Base-by-base conservation (phyloP, 2,113 vertebrate species). In the Proterorhinus semilunaris region DNA sequence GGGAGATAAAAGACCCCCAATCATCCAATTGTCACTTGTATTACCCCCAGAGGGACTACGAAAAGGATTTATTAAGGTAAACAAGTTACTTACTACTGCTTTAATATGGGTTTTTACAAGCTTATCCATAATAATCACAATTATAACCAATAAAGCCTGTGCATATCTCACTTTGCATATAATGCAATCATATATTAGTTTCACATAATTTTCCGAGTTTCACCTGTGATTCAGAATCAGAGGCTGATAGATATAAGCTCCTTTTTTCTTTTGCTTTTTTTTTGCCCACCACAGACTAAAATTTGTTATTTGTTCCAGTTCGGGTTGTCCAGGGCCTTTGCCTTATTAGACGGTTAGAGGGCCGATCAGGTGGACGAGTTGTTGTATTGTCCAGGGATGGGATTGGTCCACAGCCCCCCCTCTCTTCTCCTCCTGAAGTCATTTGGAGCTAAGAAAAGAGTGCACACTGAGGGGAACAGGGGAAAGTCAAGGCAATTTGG, bases 401-500 rank as follows among this genome's bases (percentile, higher is more conserved):
- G 66, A 73, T 71, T 57, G 15, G 68, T 46, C 61, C 74, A 68
- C 43, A 43, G 65, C 63, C 51, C 64, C 68, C 62, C 59, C 49
- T 43, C 27, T 65, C 76, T 44, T 65, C 71, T 70, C 79, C 69
- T 70, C 76, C 72, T 69, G 68, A 75, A 73, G 78, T 83, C 50
- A 81, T 81, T 84, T 84, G 72, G 54, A 72, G 50, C 54, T 48
- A 58, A 68, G 65, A 79, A 36, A 65, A 54, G 44, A 27, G 65
- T 54, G 57, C 54, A 70, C 73, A 72, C 55, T 69, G 53, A 62
- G 69, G 70, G 54, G 69, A 75, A 78, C 74, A 54, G 55, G 67
- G 61, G 66, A 13, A 78, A 69, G 66, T 68, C 46, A 13, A 59
- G 52, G 72, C 72, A 76, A 80, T 88, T 82, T 83, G 65, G 71